Conservation (phyloP, 2,113 vertebrate genomes). For the Gavialis gangeticus region DNA sequence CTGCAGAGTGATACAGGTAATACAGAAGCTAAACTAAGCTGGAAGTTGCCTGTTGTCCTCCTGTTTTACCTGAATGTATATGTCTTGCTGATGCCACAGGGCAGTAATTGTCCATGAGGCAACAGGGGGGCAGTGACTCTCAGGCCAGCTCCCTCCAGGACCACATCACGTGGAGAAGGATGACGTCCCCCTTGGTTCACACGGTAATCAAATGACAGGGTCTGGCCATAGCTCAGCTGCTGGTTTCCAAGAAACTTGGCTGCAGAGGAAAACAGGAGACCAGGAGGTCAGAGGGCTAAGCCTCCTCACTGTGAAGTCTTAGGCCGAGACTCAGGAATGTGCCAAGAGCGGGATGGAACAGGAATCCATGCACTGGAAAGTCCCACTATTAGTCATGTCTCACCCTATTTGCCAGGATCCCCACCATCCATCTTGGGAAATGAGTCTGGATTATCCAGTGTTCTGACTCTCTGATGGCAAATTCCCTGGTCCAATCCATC, state of each 20-base stretch:
- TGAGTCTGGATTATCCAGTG: neutral
- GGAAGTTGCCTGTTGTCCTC: fast-evolving
- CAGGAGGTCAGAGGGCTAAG: neutral
- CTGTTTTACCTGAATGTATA: constrained; percentile 88
- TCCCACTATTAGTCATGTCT: neutral
- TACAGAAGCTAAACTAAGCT: neutral
- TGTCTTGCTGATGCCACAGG: constrained; percentile 85
- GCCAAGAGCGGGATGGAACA: neutral
- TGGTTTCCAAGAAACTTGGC: constrained; percentile 90
- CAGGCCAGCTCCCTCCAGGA: constrained; percentile 88
- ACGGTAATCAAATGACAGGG: constrained; percentile 87
- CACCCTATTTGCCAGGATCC: fast-evolving
- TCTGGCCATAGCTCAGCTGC: constrained; percentile 91
- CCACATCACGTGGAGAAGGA: constrained; percentile 84
- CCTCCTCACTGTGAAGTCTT: neutral
- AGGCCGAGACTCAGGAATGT: neutral
- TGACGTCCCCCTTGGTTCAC: constrained; percentile 86
- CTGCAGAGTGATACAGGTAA: neutral
- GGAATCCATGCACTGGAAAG: neutral
- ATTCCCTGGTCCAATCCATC: neutral
- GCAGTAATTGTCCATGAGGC: constrained; percentile 80
- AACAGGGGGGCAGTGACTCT: constrained; percentile 84
- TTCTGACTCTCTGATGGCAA: neutral
- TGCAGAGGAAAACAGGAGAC: constrained; percentile 25
- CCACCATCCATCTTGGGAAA: neutral